Percentiles rank a stretch among this genome's conserved stretches.
Evolutionary conservation across 2,113 vertebrate genomes (phyloP).

Genomic region (Malurus melanocephalus): DNA sequence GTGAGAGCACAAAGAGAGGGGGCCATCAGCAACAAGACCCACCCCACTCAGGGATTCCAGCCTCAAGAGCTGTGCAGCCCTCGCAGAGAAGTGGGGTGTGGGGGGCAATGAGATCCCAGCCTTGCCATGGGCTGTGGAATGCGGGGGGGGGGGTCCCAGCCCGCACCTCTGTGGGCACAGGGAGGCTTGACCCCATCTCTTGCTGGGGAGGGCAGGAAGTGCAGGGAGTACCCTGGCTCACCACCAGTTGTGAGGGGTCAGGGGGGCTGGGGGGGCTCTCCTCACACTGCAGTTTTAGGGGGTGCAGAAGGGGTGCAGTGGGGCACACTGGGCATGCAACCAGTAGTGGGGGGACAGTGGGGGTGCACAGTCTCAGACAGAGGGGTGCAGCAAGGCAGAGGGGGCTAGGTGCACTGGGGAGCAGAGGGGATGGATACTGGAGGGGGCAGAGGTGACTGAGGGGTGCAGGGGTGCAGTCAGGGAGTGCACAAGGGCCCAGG

Average conservation of each 20-base stretch:
- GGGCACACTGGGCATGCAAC: neutral
- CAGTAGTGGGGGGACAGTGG: rapidly evolving
- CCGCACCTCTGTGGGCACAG: too few relatives aligned
- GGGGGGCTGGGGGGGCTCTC: too few relatives aligned
- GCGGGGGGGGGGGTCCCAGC: neutral
- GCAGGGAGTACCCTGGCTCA: neutral
- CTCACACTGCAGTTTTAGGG: neutral
- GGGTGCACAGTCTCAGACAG: neutral
- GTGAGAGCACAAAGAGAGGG: neutral
- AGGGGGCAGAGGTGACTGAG: too few relatives aligned
- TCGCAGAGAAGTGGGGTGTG: too few relatives aligned
- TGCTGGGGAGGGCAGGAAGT: too few relatives aligned
- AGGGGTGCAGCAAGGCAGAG: neutral
- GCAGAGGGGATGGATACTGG: neutral
- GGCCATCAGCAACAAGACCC: neutral
- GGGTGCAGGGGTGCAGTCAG: neutral
- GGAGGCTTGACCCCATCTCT: neutral
- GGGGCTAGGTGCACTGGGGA: neutral
- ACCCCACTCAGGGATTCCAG: rapidly evolving
- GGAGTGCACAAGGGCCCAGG: neutral
- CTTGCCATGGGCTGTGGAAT: rapidly evolving
- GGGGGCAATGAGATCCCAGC: neutral
- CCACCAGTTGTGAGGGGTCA: neutral
- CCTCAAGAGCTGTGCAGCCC: neutral
- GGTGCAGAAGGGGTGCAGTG: neutral